phyloP scores from a whole-genome alignment of 2,797 vertebrate species.

The Carduelis carduelis region DNA sequence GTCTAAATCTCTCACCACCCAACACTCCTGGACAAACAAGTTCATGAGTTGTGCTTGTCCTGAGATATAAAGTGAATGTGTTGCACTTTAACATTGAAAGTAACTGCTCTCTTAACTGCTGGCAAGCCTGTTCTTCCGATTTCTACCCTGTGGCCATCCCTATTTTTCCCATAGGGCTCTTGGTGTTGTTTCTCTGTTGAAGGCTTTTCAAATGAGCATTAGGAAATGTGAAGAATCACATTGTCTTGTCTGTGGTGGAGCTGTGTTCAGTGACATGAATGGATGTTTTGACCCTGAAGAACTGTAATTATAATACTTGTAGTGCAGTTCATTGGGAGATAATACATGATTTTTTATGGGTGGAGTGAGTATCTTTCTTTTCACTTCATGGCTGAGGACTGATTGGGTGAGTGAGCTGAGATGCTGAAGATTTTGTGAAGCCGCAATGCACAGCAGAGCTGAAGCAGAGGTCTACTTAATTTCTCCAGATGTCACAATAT shows the following conservation, averaged over 20 bases:
- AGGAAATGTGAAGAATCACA: neutral
- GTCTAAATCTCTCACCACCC: neutral
- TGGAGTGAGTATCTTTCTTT: neutral
- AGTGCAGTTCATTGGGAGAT: neutral
- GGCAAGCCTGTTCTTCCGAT: neutral
- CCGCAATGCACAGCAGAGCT: neutral
- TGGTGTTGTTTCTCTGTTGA: neutral
- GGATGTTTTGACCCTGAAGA: neutral
- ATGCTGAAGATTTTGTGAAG: neutral
- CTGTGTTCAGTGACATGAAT: neutral
- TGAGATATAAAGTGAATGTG: neutral
- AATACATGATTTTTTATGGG: neutral
- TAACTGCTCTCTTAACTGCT: neutral
- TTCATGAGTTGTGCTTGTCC: neutral
- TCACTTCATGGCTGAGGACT: neutral
- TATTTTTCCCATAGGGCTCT: neutral
- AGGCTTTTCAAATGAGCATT: neutral
- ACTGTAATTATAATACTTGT: fast-evolving
- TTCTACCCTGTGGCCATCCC: neutral
- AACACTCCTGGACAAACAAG: neutral
- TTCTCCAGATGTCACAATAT: neutral
- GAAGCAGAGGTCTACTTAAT: neutral
- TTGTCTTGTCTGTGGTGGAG: neutral
- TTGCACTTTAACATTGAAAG: neutral
- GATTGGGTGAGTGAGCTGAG: neutral